Conservation (phyloP, 2,113 vertebrate species). For the Oenanthe melanoleuca region DNA sequence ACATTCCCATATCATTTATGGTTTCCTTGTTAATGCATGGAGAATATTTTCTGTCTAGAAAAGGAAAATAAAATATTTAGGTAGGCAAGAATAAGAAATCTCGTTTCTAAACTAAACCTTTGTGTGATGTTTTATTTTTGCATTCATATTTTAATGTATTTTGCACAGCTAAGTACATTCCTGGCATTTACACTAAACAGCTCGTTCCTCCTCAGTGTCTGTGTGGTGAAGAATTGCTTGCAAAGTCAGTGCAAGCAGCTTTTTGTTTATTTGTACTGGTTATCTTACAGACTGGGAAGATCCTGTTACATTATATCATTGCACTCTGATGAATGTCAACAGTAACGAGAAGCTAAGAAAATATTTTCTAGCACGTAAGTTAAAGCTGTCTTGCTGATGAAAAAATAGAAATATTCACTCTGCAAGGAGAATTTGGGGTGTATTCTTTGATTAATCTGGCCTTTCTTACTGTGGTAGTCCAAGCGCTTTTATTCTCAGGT, state of each 20-base stretch:
- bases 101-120: background rate
- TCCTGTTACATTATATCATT: constrained; percentile 26
- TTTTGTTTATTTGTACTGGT: constrained; percentile 56
- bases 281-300: constrained; percentile 20
- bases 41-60: background rate
- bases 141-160: background rate
- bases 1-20: background rate
- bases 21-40: background rate
- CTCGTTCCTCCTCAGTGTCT: background rate
- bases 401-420: background rate
- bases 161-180: background rate
- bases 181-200: background rate
- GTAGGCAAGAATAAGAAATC: background rate
- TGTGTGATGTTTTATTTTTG: background rate
- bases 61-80: background rate
- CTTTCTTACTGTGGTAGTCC: background rate
- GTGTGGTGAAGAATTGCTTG: constrained; percentile 35
- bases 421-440: background rate
- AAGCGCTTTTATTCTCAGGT: background rate
- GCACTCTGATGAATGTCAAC: constrained; percentile 8
- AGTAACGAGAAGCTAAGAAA: constrained; percentile 20
- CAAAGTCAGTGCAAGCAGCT: background rate
- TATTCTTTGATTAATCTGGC: background rate
- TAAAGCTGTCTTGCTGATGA: background rate
- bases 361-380: background rate